Conservation (phyloP, 2,113 vertebrate genomes). For the Bostrychus sinensis region DNA sequence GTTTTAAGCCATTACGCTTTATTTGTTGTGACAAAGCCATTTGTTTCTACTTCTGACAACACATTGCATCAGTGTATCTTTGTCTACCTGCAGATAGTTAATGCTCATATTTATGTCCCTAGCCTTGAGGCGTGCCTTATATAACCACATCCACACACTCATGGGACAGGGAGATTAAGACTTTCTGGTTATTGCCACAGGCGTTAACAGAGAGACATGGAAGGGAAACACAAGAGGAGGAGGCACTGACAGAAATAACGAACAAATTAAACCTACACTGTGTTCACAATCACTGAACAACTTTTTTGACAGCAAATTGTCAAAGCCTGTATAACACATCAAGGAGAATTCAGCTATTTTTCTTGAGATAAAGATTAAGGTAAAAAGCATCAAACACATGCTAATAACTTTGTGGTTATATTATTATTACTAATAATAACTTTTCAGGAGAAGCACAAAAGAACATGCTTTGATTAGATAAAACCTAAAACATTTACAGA, state of each 20-base stretch:
- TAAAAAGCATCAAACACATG: too few relatives aligned
- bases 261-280: conserved; percentile 2
- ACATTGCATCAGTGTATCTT: conserved; percentile 28
- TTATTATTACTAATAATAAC: too few relatives aligned
- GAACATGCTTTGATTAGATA: too few relatives aligned
- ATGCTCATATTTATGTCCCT: conserved; percentile 33
- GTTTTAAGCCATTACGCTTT: neutral
- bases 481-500: too few relatives aligned
- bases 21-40: neutral
- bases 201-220: conserved; percentile 2
- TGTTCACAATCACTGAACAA: neutral
- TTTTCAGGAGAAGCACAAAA: too few relatives aligned
- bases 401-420: too few relatives aligned
- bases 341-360: too few relatives aligned
- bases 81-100: conserved; percentile 15
- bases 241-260: neutral
- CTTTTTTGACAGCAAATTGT: neutral
- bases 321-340: neutral
- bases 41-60: conserved; percentile 19
- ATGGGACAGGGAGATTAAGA: conserved; percentile 18
- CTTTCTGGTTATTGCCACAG: neutral
- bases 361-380: too few relatives aligned
- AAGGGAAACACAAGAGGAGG: conserved; percentile 2
- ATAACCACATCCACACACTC: conserved; percentile 30
- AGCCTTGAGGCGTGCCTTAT: conserved; percentile 29